Base-by-base conservation (phyloP, 1,140 invertebrate species). In the Drosophila kikkawai region DNA sequence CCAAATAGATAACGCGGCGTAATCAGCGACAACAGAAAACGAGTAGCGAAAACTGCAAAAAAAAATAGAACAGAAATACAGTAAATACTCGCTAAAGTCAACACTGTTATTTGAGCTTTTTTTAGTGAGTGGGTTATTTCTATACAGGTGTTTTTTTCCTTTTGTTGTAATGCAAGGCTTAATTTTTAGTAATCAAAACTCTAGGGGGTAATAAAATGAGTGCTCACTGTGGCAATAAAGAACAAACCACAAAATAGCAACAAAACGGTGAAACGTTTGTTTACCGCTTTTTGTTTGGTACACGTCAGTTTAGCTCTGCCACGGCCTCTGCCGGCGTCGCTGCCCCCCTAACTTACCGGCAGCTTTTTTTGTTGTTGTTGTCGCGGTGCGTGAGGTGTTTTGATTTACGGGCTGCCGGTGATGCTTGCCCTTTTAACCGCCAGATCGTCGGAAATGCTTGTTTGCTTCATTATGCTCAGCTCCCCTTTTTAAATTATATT, bases 281-380 rank as follows among this genome's bases (percentile, higher is more conserved):
- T 67, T 67, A 64, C 64, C 63, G 56, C 37, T 9, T 59, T 67
- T 50, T 60, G 63, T 69, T 82, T 61, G 64, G 60, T 66, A 79
- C 80, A 82, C 80, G 80, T 82, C 75, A 82, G 63, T n/a, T 11
- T 8, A 39, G 6, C 32, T 50, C 47, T 50, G 26, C 17, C 55
- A 17, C 19, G 8, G 11, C 6, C 45, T 47, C 45, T n/a, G 61
- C 29, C 47, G 39, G n/a, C 47, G 34, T 55, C 48, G 48, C 48
- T 45, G 39, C 63, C 63, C 7, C 15, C 13, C 63, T 19, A 19
- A 68, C 48, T 55, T 70, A 70, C 67, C 63, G 32, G 47, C 47
- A 15, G n/a, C 29, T 44, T 34, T 32, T 19, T n/a, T 47, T 48
- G 13, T 32, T 29, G 22, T 8, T 36, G 4, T n/a, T 26, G 7